Percentiles rank a stretch among this genome's conserved stretches.
Conservation (phyloP, 1,140 invertebrate species). For the Augochlora pura region DNA sequence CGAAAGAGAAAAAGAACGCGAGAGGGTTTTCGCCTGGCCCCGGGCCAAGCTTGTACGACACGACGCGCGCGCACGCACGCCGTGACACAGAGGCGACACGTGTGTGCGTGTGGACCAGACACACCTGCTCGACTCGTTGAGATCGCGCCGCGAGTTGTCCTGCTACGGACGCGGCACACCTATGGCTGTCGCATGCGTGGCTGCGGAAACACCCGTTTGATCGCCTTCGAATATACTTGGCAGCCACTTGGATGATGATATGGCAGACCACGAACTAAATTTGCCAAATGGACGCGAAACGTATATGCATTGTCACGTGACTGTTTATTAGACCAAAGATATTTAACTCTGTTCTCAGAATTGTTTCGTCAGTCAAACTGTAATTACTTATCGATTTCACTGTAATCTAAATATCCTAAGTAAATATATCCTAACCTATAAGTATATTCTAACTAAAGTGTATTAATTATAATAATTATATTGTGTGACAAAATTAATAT, state of each 20-base stretch:
- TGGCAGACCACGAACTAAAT: not conserved
- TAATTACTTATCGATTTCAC: too few species aligned
- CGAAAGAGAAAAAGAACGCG: constrained; percentile 64
- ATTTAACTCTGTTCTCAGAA: too few species aligned
- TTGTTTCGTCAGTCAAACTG: too few species aligned
- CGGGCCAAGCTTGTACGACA: constrained; percentile 26
- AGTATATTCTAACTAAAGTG: too few species aligned
- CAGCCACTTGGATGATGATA: not conserved
- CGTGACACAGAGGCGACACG: too few species aligned
- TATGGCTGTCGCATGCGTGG: not conserved
- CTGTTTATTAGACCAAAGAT: too few species aligned
- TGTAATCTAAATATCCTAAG: too few species aligned
- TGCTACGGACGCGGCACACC: not conserved
- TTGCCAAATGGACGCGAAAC: not conserved
- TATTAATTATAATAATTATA: too few species aligned
- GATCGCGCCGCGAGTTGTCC: not conserved
- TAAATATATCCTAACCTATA: too few species aligned
- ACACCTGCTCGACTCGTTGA: not conserved
- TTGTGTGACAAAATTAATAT: too few species aligned
- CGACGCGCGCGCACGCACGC: not conserved
- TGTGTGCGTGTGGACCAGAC: constrained; percentile 1
- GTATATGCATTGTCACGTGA: too few species aligned
- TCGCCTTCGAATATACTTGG: not conserved
- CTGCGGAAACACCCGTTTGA: not conserved
- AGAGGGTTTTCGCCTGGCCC: constrained; percentile 45